Conservation (phyloP, 2,797 vertebrate genomes). For the Poecilia velifera region DNA sequence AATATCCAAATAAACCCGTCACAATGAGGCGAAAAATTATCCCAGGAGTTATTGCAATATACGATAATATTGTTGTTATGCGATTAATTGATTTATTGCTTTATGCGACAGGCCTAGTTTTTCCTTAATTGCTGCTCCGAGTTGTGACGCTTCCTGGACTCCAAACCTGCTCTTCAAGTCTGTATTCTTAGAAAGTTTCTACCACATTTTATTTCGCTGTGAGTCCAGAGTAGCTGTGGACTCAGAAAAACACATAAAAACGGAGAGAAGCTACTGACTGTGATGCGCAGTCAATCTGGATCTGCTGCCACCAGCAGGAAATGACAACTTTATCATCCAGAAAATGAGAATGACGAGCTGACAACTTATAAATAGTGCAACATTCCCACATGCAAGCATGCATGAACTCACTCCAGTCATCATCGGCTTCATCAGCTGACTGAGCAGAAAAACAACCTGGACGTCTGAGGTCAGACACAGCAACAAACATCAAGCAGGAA, state of each 20-base stretch:
- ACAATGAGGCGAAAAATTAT: too few species aligned
- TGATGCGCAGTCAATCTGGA: accelerated
- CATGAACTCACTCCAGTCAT: conserved; percentile 21
- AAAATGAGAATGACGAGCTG: neutral
- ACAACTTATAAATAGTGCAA: neutral
- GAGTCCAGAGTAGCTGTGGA: neutral
- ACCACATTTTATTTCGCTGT: too few species aligned
- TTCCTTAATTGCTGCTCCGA: too few species aligned
- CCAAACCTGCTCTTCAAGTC: too few species aligned
- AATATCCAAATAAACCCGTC: too few species aligned
- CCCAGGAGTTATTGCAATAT: too few species aligned
- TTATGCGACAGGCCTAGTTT: too few species aligned
- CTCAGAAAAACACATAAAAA: neutral
- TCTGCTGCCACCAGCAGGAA: neutral
- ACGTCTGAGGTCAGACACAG: neutral
- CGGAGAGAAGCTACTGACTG: neutral
- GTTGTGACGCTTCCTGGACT: too few species aligned
- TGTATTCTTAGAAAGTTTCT: too few species aligned
- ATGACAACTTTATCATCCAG: neutral
- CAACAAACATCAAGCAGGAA: neutral
- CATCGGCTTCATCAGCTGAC: conserved; percentile 37
- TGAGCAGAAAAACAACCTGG: conserved; percentile 9
- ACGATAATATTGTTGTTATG: too few species aligned
- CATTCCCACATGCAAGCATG: neutral
- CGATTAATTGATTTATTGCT: too few species aligned